A percentile compares a stretch with the other conserved stretches of the same genome.
These are phyloP conservation scores for Neofelis nebulosa DNA, from an alignment of 2,113 vertebrate genomes.

Conservation along the genomic window DNA sequence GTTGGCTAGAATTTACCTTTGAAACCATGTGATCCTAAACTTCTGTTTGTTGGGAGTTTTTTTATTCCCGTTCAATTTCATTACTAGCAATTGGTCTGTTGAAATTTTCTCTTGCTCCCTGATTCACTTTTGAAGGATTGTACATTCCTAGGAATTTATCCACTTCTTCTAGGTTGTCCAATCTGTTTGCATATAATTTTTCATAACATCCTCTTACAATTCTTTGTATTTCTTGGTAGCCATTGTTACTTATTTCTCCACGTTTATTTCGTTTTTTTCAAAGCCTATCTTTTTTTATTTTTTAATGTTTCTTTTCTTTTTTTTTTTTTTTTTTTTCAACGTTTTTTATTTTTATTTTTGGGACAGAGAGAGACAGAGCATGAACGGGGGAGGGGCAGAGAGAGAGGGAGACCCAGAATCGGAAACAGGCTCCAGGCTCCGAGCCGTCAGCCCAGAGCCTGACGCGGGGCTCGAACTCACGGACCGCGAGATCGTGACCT, in stretches of 20 bases:
- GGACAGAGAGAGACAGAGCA: too few species aligned
- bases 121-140: neutral
- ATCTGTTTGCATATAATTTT: neutral
- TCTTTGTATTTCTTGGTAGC: neutral
- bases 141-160: neutral
- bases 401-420: too few species aligned
- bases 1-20: neutral
- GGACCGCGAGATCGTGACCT: too few species aligned
- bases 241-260: neutral
- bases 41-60: neutral
- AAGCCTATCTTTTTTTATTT: too few species aligned
- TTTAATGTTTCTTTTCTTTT: too few species aligned
- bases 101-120: neutral
- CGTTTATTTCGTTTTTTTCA: neutral
- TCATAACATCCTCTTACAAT: neutral
- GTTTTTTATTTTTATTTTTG: too few species aligned
- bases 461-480: too few species aligned
- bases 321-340: too few species aligned
- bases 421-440: too few species aligned
- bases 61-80: neutral
- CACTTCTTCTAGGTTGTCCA: neutral
- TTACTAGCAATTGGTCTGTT: neutral
- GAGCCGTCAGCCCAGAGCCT: too few species aligned
- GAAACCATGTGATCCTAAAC: neutral
- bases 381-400: too few species aligned